Base-by-base conservation (phyloP, 2,888 invertebrate genomes). In the Drosophila antonietae region DNA sequence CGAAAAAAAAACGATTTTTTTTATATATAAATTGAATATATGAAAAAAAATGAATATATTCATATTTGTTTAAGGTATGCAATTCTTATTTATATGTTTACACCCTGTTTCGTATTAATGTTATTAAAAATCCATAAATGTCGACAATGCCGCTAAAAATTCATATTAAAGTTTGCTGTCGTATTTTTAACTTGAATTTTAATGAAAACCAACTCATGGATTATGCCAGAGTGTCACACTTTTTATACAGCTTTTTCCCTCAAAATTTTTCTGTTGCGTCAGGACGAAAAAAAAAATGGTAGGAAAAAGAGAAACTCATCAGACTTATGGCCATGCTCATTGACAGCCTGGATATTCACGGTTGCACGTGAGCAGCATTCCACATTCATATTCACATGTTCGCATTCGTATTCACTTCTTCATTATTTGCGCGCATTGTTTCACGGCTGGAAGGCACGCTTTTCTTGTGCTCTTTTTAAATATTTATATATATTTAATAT, bases 331-430 rank as follows among this genome's bases (percentile, higher is more conserved):
- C 63, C 58, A 14, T 65, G 67, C 55, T 65, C 64, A 77, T 77
- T 67, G 77, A 67, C 78, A 74, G 39, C 57, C 69, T 59, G 61
- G 57, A 64, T 78, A 65, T 60, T 65, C 53, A 44, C 41, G 35
- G 47, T 41, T 52, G 47, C 62, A 78, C 78, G 78, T 78, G 78
- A 53, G 66, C 67, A 64, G 74, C 75, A 77, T 51, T 78, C 67
- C 41, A 53, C n/a, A 41, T n/a, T 46, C 37, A 39, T 1, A 66
- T 68, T 58, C 23, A 51, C 43, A 55, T 41, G n/a, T 14, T 56
- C 18, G 14, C 58, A 59, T 56, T 64, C 49, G 49, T 20, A 44
- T 61, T 62, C 58, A 37, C 43, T 7, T 60, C 57, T 55, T 46
- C 49, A 64, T 64, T 66, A 43, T 51, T 58, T 55, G 35, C n/a